phyloP scores from a whole-genome alignment of 2,113 vertebrate genomes.

The Gadus macrocephalus region DNA sequence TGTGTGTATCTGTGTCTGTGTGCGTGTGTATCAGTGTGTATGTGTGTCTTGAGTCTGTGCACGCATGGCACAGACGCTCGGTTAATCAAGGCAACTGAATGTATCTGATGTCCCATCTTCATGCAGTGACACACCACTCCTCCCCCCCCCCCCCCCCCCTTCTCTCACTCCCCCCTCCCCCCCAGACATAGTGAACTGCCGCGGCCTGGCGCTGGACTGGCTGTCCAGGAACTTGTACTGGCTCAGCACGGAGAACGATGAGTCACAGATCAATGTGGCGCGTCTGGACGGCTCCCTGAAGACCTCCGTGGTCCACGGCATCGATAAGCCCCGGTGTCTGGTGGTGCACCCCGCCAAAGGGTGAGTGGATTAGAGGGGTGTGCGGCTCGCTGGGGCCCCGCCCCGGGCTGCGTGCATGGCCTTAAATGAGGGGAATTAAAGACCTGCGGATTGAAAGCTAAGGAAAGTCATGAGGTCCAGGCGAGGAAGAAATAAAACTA shows the following conservation, averaged over 20 bases:
- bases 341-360: conserved; percentile 92
- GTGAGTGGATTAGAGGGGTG: conserved; percentile 76
- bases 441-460: too few relatives aligned
- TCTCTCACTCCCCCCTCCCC: neutral
- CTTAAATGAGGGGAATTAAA: too few relatives aligned
- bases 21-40: too few relatives aligned
- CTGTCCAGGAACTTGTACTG: conserved; percentile 97
- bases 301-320: conserved; percentile 96
- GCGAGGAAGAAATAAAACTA: too few relatives aligned
- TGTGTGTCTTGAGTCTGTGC: too few relatives aligned
- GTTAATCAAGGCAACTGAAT: too few relatives aligned
- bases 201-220: conserved; percentile 94
- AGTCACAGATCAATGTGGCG: conserved; percentile 97
- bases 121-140: too few relatives aligned
- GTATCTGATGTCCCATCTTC: too few relatives aligned
- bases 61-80: too few relatives aligned
- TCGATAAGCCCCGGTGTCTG: conserved; percentile 94
- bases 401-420: conserved; percentile 8
- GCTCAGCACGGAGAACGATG: conserved; percentile 97
- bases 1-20: too few relatives aligned
- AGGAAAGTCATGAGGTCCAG: too few relatives aligned
- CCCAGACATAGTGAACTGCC: conserved; percentile 92
- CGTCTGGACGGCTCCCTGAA: conserved; percentile 95
- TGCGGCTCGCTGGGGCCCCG: conserved; percentile 31
- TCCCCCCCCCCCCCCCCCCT: neutral